Evolutionary conservation across 2,797 vertebrate species (phyloP).

Genomic region (Poeciliopsis presidionis): DNA sequence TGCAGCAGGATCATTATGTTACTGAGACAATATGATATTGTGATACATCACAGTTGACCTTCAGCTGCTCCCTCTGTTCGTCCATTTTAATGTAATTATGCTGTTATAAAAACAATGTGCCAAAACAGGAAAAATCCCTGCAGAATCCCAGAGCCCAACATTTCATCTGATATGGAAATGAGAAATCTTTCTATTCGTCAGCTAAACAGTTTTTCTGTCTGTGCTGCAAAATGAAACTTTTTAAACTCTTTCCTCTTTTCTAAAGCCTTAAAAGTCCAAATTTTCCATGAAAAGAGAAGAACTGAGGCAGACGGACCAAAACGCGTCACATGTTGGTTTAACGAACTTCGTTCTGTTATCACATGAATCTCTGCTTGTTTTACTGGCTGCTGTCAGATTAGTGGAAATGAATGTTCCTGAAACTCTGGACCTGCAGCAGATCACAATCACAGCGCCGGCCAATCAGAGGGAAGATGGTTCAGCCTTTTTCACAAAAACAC

Average conservation of each 20-base stretch:
- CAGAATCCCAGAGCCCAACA: neutral
- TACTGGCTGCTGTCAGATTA: neutral
- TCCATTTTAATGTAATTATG: neutral
- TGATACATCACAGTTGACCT: neutral
- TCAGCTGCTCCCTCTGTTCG: neutral
- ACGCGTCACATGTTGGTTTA: neutral
- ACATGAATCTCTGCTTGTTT: neutral
- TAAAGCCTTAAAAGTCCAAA: neutral
- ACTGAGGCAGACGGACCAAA: neutral
- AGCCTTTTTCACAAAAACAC: slow-evolving; percentile 21
- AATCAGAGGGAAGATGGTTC: slow-evolving; percentile 24
- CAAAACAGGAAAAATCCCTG: neutral
- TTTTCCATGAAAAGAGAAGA: neutral
- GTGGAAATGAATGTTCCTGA: neutral
- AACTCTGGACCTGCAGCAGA: slow-evolving; percentile 6
- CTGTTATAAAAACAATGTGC: neutral
- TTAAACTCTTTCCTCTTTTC: neutral
- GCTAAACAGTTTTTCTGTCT: neutral
- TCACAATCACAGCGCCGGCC: slow-evolving; percentile 25
- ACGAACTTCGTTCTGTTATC: neutral
- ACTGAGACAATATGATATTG: neutral
- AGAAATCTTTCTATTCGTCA: too few species aligned
- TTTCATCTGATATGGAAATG: too few species aligned
- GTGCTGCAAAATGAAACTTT: neutral
- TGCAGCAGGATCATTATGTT: neutral